Conservation (phyloP, 2,113 vertebrate genomes). For the Austrofundulus limnaeus region DNA sequence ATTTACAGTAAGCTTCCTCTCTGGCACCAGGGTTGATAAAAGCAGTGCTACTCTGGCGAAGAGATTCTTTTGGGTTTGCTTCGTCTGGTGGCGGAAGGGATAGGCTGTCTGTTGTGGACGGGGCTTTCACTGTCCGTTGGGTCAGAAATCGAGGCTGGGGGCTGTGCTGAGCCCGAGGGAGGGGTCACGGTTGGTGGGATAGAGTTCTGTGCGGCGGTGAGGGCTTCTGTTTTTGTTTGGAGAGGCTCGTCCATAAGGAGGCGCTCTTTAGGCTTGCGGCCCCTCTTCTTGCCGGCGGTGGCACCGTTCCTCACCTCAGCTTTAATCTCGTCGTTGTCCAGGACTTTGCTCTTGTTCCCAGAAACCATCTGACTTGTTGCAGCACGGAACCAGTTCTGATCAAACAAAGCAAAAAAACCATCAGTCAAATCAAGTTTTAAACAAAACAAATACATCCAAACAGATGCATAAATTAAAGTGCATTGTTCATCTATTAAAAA, state of each 20-base stretch:
- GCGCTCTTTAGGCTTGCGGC: constrained; percentile 91
- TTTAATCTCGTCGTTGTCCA: constrained; percentile 72
- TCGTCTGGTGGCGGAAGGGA: constrained; percentile 58
- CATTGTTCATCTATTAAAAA: not conserved
- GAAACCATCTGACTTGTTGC: constrained; percentile 81
- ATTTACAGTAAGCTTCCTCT: constrained; percentile 54
- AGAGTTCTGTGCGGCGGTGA: constrained; percentile 52
- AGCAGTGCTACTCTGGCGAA: constrained; percentile 66
- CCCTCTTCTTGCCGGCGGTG: constrained; percentile 86
- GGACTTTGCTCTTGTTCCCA: constrained; percentile 81
- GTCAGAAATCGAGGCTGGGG: constrained; percentile 39
- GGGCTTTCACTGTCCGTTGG: constrained; percentile 57
- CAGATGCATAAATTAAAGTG: not conserved
- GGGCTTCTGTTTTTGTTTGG: constrained; percentile 68
- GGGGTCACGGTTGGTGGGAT: constrained; percentile 28
- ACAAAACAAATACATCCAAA: not conserved
- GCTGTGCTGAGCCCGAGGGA: constrained; percentile 44
- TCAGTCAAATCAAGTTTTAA: not conserved
- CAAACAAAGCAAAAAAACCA: constrained; percentile 8
- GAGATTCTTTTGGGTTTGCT: constrained; percentile 72
- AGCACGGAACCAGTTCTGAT: constrained; percentile 95
- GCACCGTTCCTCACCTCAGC: constrained; percentile 81
- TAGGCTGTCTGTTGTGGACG: constrained; percentile 65
- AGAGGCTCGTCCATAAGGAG: constrained; percentile 54
- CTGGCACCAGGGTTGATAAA: constrained; percentile 49